Evolutionary conservation across 2,888 invertebrate species (phyloP).

Genomic region (Osmoderma eremita): DNA sequence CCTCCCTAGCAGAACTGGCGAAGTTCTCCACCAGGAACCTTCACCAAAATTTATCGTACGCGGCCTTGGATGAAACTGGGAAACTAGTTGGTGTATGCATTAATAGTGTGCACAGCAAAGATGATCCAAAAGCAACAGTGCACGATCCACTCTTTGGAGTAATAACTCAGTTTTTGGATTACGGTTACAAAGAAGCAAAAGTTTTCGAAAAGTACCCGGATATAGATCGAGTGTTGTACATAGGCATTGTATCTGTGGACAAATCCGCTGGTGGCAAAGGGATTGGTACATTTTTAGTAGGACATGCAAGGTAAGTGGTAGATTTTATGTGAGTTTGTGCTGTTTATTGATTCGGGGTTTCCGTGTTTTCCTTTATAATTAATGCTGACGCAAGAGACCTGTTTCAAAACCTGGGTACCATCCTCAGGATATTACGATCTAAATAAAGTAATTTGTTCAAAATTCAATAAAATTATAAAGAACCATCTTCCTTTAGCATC

Average conservation of each 20-base stretch:
- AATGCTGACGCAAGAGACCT: too few relatives aligned
- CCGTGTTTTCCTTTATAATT: too few relatives aligned
- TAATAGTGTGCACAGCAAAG: constrained; percentile 58
- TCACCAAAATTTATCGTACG: constrained; percentile 70
- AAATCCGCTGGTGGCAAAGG: constrained; percentile 73
- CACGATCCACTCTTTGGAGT: constrained; percentile 72
- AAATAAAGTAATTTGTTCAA: too few relatives aligned
- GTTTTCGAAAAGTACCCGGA: constrained; percentile 69
- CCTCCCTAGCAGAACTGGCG: constrained; percentile 72
- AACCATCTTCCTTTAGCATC: too few relatives aligned
- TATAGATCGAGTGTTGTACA: constrained; percentile 67
- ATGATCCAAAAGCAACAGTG: constrained; percentile 65
- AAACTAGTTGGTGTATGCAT: constrained; percentile 65
- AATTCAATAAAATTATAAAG: too few relatives aligned
- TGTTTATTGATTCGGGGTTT: too few relatives aligned
- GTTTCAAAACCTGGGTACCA: too few relatives aligned
- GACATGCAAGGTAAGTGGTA: constrained; percentile 68
- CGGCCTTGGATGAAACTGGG: constrained; percentile 69
- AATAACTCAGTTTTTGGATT: constrained; percentile 70
- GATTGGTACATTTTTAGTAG: constrained; percentile 72
- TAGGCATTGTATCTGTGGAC: constrained; percentile 76
- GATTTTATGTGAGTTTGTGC: background rate
- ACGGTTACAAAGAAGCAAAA: constrained; percentile 68
- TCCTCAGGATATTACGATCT: too few relatives aligned
- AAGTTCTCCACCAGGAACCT: constrained; percentile 69